Evolutionary conservation across 2,888 invertebrate species (phyloP), one percentile per base, ranked within the genome.

Genomic region (Rosalia funebris): DNA sequence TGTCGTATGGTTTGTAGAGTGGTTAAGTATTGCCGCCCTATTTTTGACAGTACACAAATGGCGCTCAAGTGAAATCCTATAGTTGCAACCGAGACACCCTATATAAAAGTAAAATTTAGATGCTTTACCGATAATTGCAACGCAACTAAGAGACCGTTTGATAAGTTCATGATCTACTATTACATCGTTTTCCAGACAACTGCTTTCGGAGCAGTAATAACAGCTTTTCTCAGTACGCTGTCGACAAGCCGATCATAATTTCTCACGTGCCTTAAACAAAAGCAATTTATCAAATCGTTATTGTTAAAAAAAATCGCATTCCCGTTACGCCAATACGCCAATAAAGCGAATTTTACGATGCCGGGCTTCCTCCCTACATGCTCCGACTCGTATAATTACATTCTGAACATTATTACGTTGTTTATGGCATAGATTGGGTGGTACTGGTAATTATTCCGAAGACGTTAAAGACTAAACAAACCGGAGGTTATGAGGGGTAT

Each of bases 341-440:
- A 57, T 47, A 56, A 47, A 47, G 17, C 15, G 15, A 48, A 48
- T 48, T 57, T 57, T 42, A 57, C 15, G 57, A 57, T 47, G 45
- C 25, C n/a, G 17, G 39, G 56, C 47, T 57, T 57, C 57, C 48
- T 48, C 17, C 41, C 57, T 42, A 16, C 31, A 34, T 17, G 37
- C 39, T 39, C 12, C 10, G n/a, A 3, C 20, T 46, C 31, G 46
- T 39, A 46, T 46, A 56, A 56, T 56, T 48, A 48, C 48, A 34
- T 4, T 11, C 36, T 48, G 37, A 36, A 48, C 48, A 19, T 44
- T 56, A 56, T 56, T 41, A 32, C 57, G 42, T 32, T 47, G 57
- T 57, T 57, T 48, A 48, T 17, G 47, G 36, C n/a, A 20, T 48
- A 48, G 36, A 48, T 48, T 48, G 48, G 32, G 47, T 17, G 44